Evolutionary conservation across 1,140 invertebrate genomes (phyloP).

Genomic region (Zaprionus vittiger): DNA sequence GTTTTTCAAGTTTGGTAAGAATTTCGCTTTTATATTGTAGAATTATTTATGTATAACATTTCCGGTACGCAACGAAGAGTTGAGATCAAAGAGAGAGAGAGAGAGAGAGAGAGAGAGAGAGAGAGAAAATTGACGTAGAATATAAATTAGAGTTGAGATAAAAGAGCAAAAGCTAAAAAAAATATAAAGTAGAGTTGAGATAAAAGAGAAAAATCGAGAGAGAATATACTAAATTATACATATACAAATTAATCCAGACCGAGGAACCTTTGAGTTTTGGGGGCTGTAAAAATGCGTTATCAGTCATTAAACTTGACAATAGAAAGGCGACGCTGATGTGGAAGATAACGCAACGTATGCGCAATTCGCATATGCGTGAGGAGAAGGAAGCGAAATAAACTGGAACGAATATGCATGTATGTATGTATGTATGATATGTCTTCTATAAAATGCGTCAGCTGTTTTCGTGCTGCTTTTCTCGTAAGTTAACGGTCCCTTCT

Average conservation of each 20-base stretch:
- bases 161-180: not conserved
- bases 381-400: constrained; percentile 8
- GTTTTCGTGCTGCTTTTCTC: constrained; percentile 40
- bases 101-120: no score
- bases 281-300: constrained; percentile 50
- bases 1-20: constrained; percentile 41
- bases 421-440: constrained; percentile 4
- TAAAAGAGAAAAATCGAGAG: constrained; percentile 14
- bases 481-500: not conserved
- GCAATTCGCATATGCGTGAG: constrained; percentile 36
- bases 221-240: constrained; percentile 10
- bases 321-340: constrained; percentile 19
- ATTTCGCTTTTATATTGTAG: constrained; percentile 31
- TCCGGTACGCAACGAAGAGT: constrained; percentile 26
- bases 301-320: constrained; percentile 75
- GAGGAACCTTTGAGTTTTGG: constrained; percentile 13
- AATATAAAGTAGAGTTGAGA: no score
- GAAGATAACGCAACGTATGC: constrained; percentile 55
- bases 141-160: not conserved
- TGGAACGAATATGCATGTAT: not conserved
- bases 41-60: constrained; percentile 39
- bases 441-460: constrained; percentile 69
- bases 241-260: not conserved
- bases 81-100: no score
- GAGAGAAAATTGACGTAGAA: no score